Conservation (phyloP, 2,113 vertebrate genomes). For the Alouatta palliata region DNA sequence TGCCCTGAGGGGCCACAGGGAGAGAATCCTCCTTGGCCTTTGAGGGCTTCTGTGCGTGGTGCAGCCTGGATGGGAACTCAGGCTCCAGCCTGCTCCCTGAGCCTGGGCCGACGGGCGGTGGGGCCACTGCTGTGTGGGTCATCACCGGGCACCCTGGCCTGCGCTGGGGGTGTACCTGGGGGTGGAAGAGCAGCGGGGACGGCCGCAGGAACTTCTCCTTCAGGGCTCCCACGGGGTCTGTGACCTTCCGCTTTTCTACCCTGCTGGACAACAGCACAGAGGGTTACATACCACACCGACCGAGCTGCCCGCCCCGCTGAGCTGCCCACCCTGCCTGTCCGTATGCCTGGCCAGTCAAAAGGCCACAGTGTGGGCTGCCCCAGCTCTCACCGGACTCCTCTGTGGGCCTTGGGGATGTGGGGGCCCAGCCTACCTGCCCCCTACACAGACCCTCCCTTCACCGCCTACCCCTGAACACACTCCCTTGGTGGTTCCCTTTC, state of each 20-base stretch:
- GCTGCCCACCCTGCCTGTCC: fast-evolving
- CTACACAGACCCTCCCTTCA: too few species aligned
- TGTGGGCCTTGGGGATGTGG: fast-evolving
- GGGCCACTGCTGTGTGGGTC: too few species aligned
- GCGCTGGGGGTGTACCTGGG: conserved; percentile 88
- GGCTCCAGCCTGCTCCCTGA: neutral
- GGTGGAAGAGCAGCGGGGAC: conserved; percentile 95
- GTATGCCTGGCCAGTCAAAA: fast-evolving
- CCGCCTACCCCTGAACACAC: fast-evolving
- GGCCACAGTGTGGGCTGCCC: fast-evolving
- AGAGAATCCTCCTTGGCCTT: neutral
- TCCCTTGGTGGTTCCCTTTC: fast-evolving
- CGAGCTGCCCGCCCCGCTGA: fast-evolving
- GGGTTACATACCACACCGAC: conserved; percentile 93
- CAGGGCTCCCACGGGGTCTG: conserved; percentile 95
- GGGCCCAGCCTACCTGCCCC: neutral
- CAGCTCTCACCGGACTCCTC: fast-evolving
- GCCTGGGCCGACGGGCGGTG: too few species aligned
- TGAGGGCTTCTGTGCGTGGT: fast-evolving
- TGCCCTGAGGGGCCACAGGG: neutral
- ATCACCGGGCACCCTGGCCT: too few species aligned
- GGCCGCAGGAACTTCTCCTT: conserved; percentile 98
- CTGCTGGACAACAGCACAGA: conserved; percentile 98
- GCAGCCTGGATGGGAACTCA: neutral
- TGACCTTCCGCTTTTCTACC: conserved; percentile 99